A percentile compares a stretch with the other conserved stretches of the same genome.
phyloP scores from a whole-genome alignment of 2,797 vertebrate species.

The Onychomys leucogaster region DNA sequence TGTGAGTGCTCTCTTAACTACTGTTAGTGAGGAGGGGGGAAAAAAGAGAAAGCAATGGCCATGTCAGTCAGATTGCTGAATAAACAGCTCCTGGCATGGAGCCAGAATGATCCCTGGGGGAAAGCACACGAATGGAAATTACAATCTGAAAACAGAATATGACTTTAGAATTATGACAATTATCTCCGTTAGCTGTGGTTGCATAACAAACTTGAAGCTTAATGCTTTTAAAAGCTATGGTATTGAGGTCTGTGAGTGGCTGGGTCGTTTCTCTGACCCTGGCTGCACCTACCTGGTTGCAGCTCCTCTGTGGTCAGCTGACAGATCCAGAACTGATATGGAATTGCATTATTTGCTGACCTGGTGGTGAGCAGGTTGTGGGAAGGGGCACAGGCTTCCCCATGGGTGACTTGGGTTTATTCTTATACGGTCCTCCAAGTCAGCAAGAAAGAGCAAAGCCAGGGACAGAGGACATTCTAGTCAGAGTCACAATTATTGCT shows the following conservation, averaged over 20 bases:
- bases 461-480: background rate
- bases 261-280: rapidly evolving
- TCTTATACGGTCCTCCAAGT: background rate
- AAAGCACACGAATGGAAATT: background rate
- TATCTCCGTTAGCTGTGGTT: background rate
- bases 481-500: background rate
- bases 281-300: background rate
- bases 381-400: background rate
- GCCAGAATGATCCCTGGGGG: background rate
- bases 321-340: rapidly evolving
- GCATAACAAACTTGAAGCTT: background rate
- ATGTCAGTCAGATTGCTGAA: background rate
- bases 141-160: background rate
- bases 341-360: rapidly evolving
- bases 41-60: background rate
- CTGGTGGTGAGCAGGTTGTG: background rate
- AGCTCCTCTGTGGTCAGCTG: rapidly evolving
- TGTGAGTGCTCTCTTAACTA: conserved; percentile 23
- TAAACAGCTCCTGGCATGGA: background rate
- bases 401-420: background rate
- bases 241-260: background rate
- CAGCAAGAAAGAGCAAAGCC: background rate
- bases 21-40: background rate
- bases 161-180: background rate
- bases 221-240: rapidly evolving